A percentile compares a stretch with the other conserved stretches of the same genome.
phyloP scores from a whole-genome alignment of 2,113 vertebrate species.

The Athene noctua region DNA sequence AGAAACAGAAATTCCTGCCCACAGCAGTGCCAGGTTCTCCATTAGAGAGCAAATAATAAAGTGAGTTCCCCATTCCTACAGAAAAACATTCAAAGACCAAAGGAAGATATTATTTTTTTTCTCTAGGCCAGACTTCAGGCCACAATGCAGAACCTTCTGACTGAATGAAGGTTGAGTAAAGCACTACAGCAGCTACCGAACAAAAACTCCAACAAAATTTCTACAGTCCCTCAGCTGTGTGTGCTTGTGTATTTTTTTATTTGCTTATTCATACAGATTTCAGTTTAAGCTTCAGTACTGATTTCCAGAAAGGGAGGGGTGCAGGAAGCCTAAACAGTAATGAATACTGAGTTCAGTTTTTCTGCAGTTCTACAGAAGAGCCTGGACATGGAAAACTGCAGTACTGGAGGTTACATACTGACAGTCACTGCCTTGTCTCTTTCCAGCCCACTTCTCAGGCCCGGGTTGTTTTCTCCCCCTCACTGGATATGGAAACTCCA shows the following conservation, averaged over 20 bases:
- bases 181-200: neutral
- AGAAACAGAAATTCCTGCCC: neutral
- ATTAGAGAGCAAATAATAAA: neutral
- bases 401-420: rapidly evolving
- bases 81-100: neutral
- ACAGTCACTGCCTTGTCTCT: neutral
- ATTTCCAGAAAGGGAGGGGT: neutral
- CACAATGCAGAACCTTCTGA: neutral
- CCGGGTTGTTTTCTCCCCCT: neutral
- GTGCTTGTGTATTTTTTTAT: neutral
- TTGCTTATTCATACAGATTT: neutral
- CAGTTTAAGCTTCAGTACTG: neutral
- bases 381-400: neutral
- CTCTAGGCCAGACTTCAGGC: neutral
- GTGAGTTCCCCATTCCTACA: neutral
- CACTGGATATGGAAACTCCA: neutral
- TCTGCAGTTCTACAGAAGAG: neutral
- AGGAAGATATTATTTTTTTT: neutral
- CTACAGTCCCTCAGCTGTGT: neutral
- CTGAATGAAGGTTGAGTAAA: neutral
- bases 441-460: neutral
- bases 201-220: neutral
- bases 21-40: neutral
- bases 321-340: neutral
- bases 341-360: neutral